A percentile compares a stretch with the other conserved stretches of the same genome.
phyloP scores from a whole-genome alignment of 2,113 vertebrate genomes.

The human region GRCh38 chr9:112306501-112307000 shows the following conservation, averaged over 20 bases:
- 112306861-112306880: too few species aligned
- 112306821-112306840: too few species aligned
- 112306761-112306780: too few species aligned
- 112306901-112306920: background rate
- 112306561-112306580: background rate
- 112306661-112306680: too few species aligned
- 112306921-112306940: background rate
- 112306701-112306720: background rate
- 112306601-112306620: too few species aligned
- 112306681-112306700: too few species aligned
- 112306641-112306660: too few species aligned
- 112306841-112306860: too few species aligned
- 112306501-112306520: background rate
- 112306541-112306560: conserved; percentile 11
- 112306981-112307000: conserved; percentile 31
- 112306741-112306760: background rate
- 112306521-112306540: background rate
- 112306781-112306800: too few species aligned
- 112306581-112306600: background rate
- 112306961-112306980: background rate
- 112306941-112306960: background rate
- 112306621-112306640: too few species aligned
- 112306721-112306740: background rate
- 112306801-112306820: too few species aligned
- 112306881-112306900: background rate